These are phyloP conservation scores for Fregetta grallaria DNA, from an alignment of 2,113 vertebrate species.

Conservation along the genomic window DNA sequence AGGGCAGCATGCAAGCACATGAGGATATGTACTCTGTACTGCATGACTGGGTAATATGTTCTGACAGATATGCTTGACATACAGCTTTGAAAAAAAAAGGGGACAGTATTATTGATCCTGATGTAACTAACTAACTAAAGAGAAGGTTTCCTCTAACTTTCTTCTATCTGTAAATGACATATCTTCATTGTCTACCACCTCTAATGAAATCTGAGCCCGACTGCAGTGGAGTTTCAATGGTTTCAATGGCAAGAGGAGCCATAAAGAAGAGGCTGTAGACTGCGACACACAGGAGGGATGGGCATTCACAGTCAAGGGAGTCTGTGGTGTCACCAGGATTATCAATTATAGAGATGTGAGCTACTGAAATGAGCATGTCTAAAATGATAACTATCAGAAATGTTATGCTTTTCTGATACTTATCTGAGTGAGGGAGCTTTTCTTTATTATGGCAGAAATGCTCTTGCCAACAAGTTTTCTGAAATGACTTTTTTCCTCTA, in stretches of 20 bases:
- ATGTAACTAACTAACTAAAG: neutral
- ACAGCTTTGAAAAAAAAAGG: neutral
- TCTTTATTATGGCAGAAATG: neutral
- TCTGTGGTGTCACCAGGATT: neutral
- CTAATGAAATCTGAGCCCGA: neutral
- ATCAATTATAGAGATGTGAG: neutral
- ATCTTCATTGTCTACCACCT: neutral
- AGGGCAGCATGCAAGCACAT: neutral
- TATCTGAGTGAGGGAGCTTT: neutral
- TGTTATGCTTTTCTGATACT: neutral
- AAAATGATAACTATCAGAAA: neutral
- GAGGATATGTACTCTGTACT: neutral
- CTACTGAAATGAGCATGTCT: neutral
- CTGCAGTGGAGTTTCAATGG: neutral
- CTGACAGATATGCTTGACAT: neutral
- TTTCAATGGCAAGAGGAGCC: neutral
- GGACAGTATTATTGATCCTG: neutral
- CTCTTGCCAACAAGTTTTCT: neutral
- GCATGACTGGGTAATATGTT: neutral
- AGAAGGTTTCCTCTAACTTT: neutral
- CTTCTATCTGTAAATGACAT: neutral
- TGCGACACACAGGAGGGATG: neutral
- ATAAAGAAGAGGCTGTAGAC: neutral
- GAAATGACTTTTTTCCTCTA: neutral
- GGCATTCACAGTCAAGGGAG: neutral